These are phyloP conservation scores for Acromyrmex echinatior DNA, from an alignment of 1,140 invertebrate species.

Conservation along the genomic window DNA sequence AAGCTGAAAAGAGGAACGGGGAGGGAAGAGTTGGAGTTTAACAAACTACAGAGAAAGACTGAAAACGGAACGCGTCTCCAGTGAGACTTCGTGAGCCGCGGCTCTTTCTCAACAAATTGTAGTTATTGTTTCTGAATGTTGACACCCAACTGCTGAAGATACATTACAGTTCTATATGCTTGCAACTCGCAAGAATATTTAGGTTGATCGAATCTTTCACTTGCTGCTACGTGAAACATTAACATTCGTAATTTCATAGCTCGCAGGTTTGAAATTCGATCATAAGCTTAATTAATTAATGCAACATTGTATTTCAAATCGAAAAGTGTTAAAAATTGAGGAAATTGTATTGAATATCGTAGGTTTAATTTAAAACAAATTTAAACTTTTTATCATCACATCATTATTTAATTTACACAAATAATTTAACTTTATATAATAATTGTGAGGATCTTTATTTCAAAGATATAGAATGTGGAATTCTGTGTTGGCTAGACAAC, in stretches of 20 bases:
- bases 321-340: not conserved
- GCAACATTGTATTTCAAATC: not conserved
- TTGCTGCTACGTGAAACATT: not conserved
- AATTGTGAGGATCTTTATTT: no score
- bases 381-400: no score
- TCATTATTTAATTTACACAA: no score
- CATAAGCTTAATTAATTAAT: constrained; percentile 11
- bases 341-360: not conserved
- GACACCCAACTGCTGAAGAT: constrained; percentile 6
- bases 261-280: not conserved
- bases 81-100: constrained; percentile 21
- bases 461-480: no score
- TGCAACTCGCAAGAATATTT: not conserved
- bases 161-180: not conserved
- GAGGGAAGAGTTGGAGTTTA: constrained; percentile 23
- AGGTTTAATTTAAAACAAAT: not conserved
- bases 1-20: not conserved
- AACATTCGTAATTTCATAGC: not conserved
- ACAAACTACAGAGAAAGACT: constrained; percentile 35
- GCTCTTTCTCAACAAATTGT: constrained; percentile 57
- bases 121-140: constrained; percentile 52
- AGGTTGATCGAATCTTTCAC: not conserved
- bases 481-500: no score
- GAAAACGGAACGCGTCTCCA: constrained; percentile 38
- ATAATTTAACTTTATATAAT: no score